Evolutionary conservation across 2,888 invertebrate species (phyloP), one percentile per base, ranked within the genome.

Genomic region (Plebejus anna): DNA sequence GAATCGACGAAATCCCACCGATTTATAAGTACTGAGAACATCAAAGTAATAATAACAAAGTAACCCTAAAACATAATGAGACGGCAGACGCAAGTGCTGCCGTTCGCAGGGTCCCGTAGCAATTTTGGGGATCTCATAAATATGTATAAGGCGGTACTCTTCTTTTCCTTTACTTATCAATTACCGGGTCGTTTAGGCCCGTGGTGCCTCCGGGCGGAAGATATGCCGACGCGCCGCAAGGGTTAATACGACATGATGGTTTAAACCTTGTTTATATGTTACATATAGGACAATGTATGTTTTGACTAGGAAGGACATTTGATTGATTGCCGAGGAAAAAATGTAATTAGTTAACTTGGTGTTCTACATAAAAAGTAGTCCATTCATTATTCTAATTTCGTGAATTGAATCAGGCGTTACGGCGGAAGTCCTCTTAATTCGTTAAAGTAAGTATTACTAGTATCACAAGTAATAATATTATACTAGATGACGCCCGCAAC

Each of bases 101-200:
- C 83, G 89, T 91, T 92, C 93, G 89, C 92, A 93, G 84, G 91
- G 90, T 88, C 89, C 91, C 90, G 90, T 88, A 91, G 87, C 91
- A 93, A 92, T 92, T 93, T 91, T 84, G 88, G 88, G 87, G 84
- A 80, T 83, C 90, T 93, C 92, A 94, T 93, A 93, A 92, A 94
- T 94, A 93, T 93, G 92, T 92, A 93, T 92, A 87, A 89, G 90
- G 89, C 87, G 88, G 90, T 86, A 83, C 85, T 90, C 89, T 92
- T 93, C 92, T 94, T 93, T 94, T 94, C 91, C 93, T 93, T 92
- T 92, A 92, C 93, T 94, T 94, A 94, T 92, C 94, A 94, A 94
- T 94, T 94, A 94, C 89, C 89, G 90, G 91, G 89, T 87, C 90
- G 90, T 93, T 92, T 91, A 89, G 88, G 89, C 90, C 87, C 86